Evolutionary conservation across 2,888 invertebrate genomes (phyloP).

Genomic region (Scaptomyza flava): DNA sequence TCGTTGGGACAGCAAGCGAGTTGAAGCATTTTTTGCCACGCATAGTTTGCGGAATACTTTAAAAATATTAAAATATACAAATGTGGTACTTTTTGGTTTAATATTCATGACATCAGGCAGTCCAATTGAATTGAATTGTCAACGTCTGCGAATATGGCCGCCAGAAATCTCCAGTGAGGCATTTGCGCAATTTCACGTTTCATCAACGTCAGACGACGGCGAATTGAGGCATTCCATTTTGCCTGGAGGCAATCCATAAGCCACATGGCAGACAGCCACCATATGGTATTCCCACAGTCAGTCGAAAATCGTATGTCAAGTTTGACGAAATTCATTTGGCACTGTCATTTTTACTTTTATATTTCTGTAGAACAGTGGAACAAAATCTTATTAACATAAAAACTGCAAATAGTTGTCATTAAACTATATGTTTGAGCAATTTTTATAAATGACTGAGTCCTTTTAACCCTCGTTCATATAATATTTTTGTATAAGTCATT

Average conservation of each 20-base stretch:
- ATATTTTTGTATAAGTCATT: not conserved
- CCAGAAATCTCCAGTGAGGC: conserved; percentile 20
- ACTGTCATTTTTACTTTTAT: conserved; percentile 14
- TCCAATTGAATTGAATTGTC: conserved; percentile 30
- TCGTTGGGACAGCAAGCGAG: too few species aligned
- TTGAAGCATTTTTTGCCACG: too few species aligned
- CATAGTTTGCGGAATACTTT: too few species aligned
- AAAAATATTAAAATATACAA: not conserved
- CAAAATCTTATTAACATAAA: not conserved
- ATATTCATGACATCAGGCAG: not conserved
- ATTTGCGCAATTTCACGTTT: conserved; percentile 61
- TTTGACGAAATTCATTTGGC: conserved; percentile 26
- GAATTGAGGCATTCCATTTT: conserved; percentile 15
- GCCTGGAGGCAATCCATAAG: conserved; percentile 30
- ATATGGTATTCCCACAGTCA: conserved; percentile 8
- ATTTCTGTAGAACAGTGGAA: conserved; percentile 25
- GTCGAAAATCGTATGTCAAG: conserved; percentile 19
- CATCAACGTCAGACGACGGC: conserved; percentile 55
- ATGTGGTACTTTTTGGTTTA: not conserved
- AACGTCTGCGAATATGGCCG: conserved; percentile 29
- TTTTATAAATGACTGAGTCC: too few species aligned
- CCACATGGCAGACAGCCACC: not conserved
- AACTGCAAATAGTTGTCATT: too few species aligned
- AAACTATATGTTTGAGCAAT: too few species aligned
- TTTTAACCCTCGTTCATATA: not conserved